Conservation (phyloP, 1,140 invertebrate species). For the Saxidomus purpurata region DNA sequence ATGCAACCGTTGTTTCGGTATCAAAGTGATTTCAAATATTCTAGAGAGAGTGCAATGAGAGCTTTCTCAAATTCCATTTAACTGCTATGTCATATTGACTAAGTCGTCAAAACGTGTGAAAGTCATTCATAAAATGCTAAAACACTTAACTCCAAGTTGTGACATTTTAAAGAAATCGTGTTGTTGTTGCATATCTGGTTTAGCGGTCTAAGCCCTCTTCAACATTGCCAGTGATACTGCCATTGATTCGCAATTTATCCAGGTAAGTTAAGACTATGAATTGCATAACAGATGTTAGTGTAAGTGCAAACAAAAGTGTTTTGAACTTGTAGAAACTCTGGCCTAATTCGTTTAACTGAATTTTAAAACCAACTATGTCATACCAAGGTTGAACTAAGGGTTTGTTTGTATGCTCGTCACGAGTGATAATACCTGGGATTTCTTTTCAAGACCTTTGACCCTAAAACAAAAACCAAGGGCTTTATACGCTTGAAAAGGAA, state of each 20-base stretch:
- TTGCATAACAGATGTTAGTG: background rate
- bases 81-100: background rate
- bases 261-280: background rate
- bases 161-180: background rate
- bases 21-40: background rate
- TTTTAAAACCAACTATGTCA: background rate
- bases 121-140: slow-evolving; percentile 36
- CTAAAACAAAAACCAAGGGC: background rate
- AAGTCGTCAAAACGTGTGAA: background rate
- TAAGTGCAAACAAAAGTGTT: background rate
- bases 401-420: background rate
- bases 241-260: slow-evolving; percentile 26
- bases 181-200: slow-evolving; percentile 4
- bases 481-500: background rate
- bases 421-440: background rate
- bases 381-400: background rate
- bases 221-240: background rate
- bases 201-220: background rate
- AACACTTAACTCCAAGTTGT: slow-evolving; percentile 7
- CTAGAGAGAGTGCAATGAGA: background rate
- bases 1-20: background rate
- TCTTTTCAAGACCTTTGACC: background rate
- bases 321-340: slow-evolving; percentile 3
- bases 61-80: slow-evolving; percentile 29
- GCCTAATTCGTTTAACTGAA: slow-evolving; percentile 2